Percentiles rank a stretch among this genome's conserved stretches.
These are phyloP conservation scores for Crossoptilon crossoptilon DNA, from an alignment of 2,797 vertebrate genomes.

Conservation along the genomic window DNA sequence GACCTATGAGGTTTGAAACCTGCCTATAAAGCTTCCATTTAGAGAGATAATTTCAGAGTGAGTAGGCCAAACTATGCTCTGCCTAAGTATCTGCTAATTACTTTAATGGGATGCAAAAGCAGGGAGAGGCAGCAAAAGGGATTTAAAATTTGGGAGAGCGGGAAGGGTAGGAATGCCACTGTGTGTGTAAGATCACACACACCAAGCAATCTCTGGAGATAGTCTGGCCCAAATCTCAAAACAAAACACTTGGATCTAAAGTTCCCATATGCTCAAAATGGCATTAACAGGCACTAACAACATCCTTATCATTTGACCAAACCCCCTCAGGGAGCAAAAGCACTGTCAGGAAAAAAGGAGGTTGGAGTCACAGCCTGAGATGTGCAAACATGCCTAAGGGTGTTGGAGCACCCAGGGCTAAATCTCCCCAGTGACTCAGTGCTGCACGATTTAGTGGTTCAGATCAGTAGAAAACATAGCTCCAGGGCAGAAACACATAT, in stretches of 20 bases:
- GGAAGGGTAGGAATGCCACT: background rate
- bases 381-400: slow-evolving; percentile 6
- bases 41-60: slow-evolving; percentile 18
- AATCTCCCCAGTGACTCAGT: background rate
- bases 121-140: slow-evolving; percentile 5
- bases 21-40: slow-evolving; percentile 42
- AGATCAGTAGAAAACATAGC: background rate
- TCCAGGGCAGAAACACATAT: background rate
- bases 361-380: background rate
- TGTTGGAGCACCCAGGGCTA: background rate
- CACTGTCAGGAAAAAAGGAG: slow-evolving; percentile 9
- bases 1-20: slow-evolving; percentile 26
- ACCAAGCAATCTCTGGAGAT: background rate
- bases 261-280: background rate
- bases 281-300: background rate
- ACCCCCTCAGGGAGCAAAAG: slow-evolving; percentile 13
- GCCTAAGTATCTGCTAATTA: slow-evolving; percentile 55
- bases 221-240: background rate
- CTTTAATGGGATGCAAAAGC: slow-evolving; percentile 55
- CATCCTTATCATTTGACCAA: slow-evolving; percentile 22
- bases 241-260: background rate
- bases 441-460: background rate
- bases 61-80: background rate
- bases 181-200: background rate
- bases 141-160: background rate